These are phyloP conservation scores for Laterallus jamaicensis DNA, from an alignment of 2,113 vertebrate species.

Conservation along the genomic window DNA sequence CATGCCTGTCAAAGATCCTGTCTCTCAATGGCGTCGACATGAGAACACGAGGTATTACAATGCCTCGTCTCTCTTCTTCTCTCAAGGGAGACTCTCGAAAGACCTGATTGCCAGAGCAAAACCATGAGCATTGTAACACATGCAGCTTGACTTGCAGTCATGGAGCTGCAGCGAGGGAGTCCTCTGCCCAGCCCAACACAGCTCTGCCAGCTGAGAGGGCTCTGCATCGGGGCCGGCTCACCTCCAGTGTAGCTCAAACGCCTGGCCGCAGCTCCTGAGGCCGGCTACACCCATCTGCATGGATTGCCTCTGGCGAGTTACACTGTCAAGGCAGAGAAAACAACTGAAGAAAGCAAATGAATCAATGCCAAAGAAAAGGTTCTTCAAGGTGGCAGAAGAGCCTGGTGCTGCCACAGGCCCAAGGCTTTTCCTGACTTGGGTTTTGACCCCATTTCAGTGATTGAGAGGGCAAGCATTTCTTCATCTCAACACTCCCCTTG, in stretches of 20 bases:
- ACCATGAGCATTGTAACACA: background rate
- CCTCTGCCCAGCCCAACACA: background rate
- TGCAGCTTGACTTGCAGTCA: background rate
- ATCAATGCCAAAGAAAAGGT: background rate
- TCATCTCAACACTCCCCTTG: background rate
- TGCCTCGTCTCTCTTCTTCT: background rate
- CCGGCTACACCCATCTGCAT: background rate
- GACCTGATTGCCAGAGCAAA: background rate
- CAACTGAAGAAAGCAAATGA: background rate
- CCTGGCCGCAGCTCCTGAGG: background rate
- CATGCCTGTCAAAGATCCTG: background rate
- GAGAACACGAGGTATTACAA: no score
- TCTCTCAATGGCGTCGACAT: background rate
- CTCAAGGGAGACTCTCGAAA: background rate
- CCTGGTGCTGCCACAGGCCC: background rate
- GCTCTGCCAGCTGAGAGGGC: rapidly evolving
- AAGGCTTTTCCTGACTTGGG: background rate
- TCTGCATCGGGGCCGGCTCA: rapidly evolving
- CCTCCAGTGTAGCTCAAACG: background rate
- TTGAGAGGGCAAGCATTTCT: background rate
- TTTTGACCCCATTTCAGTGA: background rate
- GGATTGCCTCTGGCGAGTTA: background rate
- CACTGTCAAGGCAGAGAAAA: background rate
- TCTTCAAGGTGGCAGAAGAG: background rate
- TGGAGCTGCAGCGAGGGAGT: rapidly evolving